Evolutionary conservation across 2,797 vertebrate species (phyloP).

Genomic region (Lophura swinhoii): DNA sequence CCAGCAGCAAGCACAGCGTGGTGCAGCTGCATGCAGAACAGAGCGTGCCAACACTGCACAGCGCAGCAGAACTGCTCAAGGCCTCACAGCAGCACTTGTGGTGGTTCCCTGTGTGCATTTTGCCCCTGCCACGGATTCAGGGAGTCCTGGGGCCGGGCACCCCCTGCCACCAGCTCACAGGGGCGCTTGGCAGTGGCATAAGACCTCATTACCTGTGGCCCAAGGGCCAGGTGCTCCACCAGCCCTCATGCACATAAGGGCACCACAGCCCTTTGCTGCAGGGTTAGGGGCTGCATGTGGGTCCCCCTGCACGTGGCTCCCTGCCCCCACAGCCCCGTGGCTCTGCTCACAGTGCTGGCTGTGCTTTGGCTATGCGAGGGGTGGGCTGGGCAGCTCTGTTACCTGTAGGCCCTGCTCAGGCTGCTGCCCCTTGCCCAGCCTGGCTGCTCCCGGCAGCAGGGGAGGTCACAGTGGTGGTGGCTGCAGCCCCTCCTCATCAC

Average conservation of each 20-base stretch:
- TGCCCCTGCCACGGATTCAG: accelerated
- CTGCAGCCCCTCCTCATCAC: background rate
- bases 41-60: background rate
- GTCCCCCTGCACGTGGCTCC: background rate
- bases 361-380: background rate
- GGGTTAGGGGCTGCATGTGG: no score
- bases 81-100: accelerated
- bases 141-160: accelerated
- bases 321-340: background rate
- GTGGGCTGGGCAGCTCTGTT: no score
- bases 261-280: no score
- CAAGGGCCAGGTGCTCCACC: no score
- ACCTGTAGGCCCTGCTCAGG: background rate
- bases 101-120: no score
- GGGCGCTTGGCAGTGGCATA: background rate
- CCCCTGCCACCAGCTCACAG: accelerated
- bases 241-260: background rate
- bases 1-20: background rate
- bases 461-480: background rate
- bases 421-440: background rate
- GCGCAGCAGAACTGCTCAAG: accelerated
- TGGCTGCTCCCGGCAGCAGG: accelerated
- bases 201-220: background rate
- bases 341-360: accelerated
- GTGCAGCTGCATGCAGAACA: accelerated